These are phyloP conservation scores for Druon quercuslanigerum DNA, from an alignment of 1,140 invertebrate genomes.

Conservation along the genomic window DNA sequence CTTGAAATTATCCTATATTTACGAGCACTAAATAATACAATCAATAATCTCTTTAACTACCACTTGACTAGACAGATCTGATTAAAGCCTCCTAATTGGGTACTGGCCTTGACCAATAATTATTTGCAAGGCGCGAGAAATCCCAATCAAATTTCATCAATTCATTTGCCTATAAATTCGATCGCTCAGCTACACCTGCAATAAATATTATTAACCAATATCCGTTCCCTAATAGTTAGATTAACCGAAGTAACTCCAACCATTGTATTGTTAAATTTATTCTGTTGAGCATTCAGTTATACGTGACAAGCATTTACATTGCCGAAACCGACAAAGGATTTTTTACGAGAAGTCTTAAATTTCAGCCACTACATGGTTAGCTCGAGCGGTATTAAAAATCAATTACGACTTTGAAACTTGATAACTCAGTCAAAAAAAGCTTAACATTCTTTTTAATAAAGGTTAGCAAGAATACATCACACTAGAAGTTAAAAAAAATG, in stretches of 20 bases:
- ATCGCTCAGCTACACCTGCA: neutral
- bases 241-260: neutral
- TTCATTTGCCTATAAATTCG: neutral
- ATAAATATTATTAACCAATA: slow-evolving; percentile 7
- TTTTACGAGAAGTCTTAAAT: neutral
- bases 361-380: too few relatives aligned
- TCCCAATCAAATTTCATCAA: slow-evolving; percentile 20
- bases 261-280: neutral
- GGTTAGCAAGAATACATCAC: too few relatives aligned
- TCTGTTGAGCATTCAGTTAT: neutral
- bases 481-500: too few relatives aligned
- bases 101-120: neutral
- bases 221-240: neutral
- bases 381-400: too few relatives aligned
- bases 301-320: slow-evolving; percentile 14
- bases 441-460: too few relatives aligned
- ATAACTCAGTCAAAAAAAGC: too few relatives aligned
- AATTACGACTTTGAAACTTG: too few relatives aligned
- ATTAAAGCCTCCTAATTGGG: slow-evolving; percentile 19
- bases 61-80: neutral
- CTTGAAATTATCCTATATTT: neutral
- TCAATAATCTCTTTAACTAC: neutral
- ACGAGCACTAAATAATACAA: neutral
- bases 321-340: neutral
- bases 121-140: slow-evolving; percentile 10